phyloP scores from a whole-genome alignment of 1,140 invertebrate genomes.

The Hyles vespertilio region DNA sequence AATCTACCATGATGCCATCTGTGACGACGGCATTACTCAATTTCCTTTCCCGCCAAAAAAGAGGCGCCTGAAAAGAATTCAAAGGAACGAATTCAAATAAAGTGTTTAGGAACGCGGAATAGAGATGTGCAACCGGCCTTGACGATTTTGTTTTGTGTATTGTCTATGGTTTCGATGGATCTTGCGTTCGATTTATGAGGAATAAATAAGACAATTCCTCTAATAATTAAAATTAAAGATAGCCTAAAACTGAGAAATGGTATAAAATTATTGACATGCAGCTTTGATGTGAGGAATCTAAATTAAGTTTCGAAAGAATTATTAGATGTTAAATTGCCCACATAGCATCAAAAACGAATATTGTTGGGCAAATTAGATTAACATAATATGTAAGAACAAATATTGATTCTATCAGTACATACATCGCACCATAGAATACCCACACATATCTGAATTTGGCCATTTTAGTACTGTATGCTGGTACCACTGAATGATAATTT shows the following conservation, averaged over 20 bases:
- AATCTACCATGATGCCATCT: conserved; percentile 74
- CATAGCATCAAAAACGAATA: neutral
- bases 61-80: conserved; percentile 54
- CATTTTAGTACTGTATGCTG: conserved; percentile 61
- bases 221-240: too few relatives aligned
- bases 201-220: too few relatives aligned
- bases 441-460: conserved; percentile 55
- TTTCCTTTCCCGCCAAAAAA: conserved; percentile 69
- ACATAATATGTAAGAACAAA: too few relatives aligned
- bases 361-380: neutral
- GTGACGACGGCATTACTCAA: conserved; percentile 73
- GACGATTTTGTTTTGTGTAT: too few relatives aligned
- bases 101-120: conserved; percentile 30
- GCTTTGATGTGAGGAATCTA: too few relatives aligned
- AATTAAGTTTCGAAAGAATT: neutral
- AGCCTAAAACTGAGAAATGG: too few relatives aligned
- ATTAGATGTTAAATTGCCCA: neutral
- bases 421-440: conserved; percentile 14
- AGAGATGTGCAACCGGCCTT: conserved; percentile 16
- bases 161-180: too few relatives aligned
- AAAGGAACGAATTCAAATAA: conserved; percentile 38
- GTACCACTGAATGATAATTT: conserved; percentile 77
- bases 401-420: too few relatives aligned
- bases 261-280: too few relatives aligned
- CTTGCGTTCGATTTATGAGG: too few relatives aligned